Evolutionary conservation across 2,797 vertebrate species (phyloP), one percentile per base, ranked within the genome.

Genomic region (Enteromius viviparus): DNA sequence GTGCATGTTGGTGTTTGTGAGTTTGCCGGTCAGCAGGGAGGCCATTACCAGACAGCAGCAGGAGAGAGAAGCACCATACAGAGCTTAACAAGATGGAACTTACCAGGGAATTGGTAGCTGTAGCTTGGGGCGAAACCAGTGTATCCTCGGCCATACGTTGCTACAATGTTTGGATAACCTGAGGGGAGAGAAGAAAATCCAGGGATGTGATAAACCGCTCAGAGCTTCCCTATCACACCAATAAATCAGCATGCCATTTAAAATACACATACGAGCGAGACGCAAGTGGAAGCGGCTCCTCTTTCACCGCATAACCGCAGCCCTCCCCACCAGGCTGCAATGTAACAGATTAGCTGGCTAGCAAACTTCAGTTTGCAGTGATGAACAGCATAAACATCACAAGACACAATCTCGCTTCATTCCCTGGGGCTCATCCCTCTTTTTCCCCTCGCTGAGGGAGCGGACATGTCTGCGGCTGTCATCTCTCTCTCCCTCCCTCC

Each of bases 141-240:
- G 86, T 97, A 97, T 91, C 96, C 96, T 89, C 97, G 93, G 90
- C 96, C 96, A 12, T 97, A 97, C 1, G 97, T 97, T 23, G 96
- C 96, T 83, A 97, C 96, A 85, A 97, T 96, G 92, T 97, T 97
- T 42, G 96, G 97, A 91, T 97, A 97, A 94, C 96, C 96, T 97
- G 92, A 87, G 91, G 90, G 83, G 79, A 85, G 55, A 83, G 60
- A 83, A 80, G 71, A 71, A 83, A 78, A 86, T 53, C 49, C 82
- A 83, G 40, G 55, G 21, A 49, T 76, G 68, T 81, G 76, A 80
- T 80, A 83, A 86, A 86, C 69, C 17, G 60, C 83, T 55, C 70
- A 62, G 62, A 49, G 78, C 60, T 70, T 65, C 21, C 65, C 74
- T 81, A 53, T 79, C 66, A 81, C 19, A 49, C 23, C 76, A 65